Evolutionary conservation across 2,888 invertebrate species (phyloP).

Genomic region (Minunthozetes semirufus): DNA sequence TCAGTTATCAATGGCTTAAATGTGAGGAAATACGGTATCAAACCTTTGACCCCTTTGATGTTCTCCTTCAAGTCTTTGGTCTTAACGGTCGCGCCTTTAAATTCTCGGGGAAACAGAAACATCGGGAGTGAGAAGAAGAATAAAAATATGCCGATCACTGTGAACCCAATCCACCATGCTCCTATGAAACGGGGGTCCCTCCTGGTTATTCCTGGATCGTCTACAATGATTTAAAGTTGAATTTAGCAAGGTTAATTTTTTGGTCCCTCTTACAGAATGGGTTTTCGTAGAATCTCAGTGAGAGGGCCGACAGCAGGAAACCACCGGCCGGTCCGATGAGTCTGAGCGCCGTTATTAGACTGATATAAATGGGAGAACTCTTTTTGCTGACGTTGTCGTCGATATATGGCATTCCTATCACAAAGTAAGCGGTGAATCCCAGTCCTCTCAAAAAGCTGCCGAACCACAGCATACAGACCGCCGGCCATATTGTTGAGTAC

Average conservation of each 20-base stretch:
- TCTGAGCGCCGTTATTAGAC: slow-evolving; percentile 38
- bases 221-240: slow-evolving; percentile 37
- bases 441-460: slow-evolving; percentile 42
- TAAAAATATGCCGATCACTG: slow-evolving; percentile 42
- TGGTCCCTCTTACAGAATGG: slow-evolving; percentile 35
- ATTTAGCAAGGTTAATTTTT: not conserved
- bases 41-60: slow-evolving; percentile 31
- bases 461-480: slow-evolving; percentile 38
- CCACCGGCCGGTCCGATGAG: slow-evolving; percentile 42
- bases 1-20: no score
- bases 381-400: slow-evolving; percentile 41
- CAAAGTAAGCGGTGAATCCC: slow-evolving; percentile 41
- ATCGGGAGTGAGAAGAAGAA: slow-evolving; percentile 41
- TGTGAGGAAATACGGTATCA: not conserved
- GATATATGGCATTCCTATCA: slow-evolving; percentile 40
- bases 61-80: slow-evolving; percentile 26
- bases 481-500: slow-evolving; percentile 35
- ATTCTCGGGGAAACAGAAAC: slow-evolving; percentile 43
- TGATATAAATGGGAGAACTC: slow-evolving; percentile 39
- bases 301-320: slow-evolving; percentile 42
- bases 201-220: slow-evolving; percentile 41
- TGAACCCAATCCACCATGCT: slow-evolving; percentile 45
- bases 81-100: slow-evolving; percentile 25
- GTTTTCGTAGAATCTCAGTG: slow-evolving; percentile 42
- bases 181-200: slow-evolving; percentile 44